Evolutionary conservation across 1,140 invertebrate species (phyloP).

Genomic region (Physella acuta): DNA sequence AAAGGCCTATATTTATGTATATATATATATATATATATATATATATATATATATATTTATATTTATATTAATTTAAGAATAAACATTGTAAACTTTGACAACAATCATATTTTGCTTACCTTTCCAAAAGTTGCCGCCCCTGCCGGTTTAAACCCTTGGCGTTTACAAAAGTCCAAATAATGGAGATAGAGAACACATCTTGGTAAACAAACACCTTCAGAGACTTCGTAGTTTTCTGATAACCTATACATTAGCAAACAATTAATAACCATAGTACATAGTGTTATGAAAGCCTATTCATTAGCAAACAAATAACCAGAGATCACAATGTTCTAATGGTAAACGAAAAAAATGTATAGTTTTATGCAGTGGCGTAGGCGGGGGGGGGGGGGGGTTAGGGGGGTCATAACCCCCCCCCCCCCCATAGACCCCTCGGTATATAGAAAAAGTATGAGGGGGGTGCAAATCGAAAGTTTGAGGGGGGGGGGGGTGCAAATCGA

Average conservation of each 20-base stretch:
- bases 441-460: no score
- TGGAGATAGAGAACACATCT: constrained; percentile 56
- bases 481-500: no score
- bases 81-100: neutral
- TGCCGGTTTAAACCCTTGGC: constrained; percentile 47
- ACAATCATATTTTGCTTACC: no score
- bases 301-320: neutral
- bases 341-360: neutral
- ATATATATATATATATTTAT: neutral
- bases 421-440: no score
- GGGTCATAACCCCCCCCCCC: no score
- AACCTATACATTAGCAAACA: constrained; percentile 42
- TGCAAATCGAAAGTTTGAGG: no score
- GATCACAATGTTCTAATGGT: neutral
- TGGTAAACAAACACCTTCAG: constrained; percentile 56
- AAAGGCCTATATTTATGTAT: no score
- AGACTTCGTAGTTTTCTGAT: constrained; percentile 55
- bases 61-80: neutral
- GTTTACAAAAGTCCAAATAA: constrained; percentile 56
- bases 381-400: no score
- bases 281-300: neutral
- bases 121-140: constrained; percentile 59
- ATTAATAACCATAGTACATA: neutral
- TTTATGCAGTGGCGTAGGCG: no score
- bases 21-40: neutral